Evolutionary conservation across 2,888 invertebrate species (phyloP), one percentile per base, ranked within the genome.

Genomic region (Zygaena filipendulae): DNA sequence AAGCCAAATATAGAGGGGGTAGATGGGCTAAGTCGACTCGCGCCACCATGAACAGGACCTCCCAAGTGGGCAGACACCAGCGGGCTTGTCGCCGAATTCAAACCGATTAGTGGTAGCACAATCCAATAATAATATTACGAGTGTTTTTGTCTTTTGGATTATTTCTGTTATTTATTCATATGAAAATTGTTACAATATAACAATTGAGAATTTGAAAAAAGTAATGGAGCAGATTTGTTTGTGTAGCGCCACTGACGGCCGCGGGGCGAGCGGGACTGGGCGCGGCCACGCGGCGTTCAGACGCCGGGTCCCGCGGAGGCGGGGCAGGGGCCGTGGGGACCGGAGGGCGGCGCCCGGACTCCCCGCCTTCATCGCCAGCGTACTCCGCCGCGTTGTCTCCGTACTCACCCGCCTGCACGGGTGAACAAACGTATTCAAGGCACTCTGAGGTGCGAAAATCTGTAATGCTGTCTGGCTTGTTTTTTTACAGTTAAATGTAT

Each of bases 401-500:
- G 55, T 70, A 70, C 53, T 70, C 71, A 41, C 70, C 71, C 47
- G 61, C 61, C 70, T 70, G 52, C 48, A 48, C 52, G 46, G n/a
- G n/a, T n/a, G n/a, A 43, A 49, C 42, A 49, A 43, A 44, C 48
- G 44, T 38, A 48, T 34, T n/a, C n/a, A n/a, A n/a, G n/a, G n/a
- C n/a, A n/a, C n/a, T n/a, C n/a, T n/a, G n/a, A n/a, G n/a, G n/a
- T n/a, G n/a, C n/a, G n/a, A n/a, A n/a, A n/a, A n/a, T n/a, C n/a
- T n/a, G n/a, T n/a, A n/a, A n/a, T n/a, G n/a, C n/a, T n/a, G n/a
- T n/a, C n/a, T n/a, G n/a, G n/a, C n/a, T n/a, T n/a, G n/a, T n/a
- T n/a, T n/a, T n/a, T n/a, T n/a, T n/a, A n/a, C n/a, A n/a, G n/a
- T n/a, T n/a, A n/a, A n/a, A n/a, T n/a, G n/a, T n/a, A n/a, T n/a